A percentile compares a stretch with the other conserved stretches of the same genome.
Conservation (phyloP, 2,113 vertebrate species). For the Elanoides forficatus region DNA sequence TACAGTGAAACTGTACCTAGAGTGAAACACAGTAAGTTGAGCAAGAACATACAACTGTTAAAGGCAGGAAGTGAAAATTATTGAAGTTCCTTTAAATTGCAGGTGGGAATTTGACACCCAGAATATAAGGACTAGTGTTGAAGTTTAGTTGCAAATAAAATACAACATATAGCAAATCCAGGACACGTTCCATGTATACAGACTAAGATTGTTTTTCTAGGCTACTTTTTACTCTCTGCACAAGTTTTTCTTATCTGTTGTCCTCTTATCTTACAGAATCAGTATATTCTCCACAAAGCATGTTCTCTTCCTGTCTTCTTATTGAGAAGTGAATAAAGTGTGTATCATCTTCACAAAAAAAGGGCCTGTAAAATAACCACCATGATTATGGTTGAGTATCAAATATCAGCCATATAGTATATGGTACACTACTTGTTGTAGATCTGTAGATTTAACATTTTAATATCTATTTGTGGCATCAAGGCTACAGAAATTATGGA, state of each 20-base stretch:
- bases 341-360: neutral
- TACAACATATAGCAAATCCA: neutral
- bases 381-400: neutral
- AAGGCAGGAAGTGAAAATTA: neutral
- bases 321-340: neutral
- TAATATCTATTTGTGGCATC: neutral
- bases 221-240: neutral
- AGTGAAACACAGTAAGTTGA: neutral
- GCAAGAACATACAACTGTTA: neutral
- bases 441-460: neutral
- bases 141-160: neutral
- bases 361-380: neutral
- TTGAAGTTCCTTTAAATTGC: neutral
- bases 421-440: neutral
- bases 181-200: neutral
- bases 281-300: neutral
- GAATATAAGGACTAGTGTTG: neutral
- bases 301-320: neutral
- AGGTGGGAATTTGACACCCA: neutral
- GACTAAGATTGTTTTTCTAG: neutral
- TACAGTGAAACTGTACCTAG: neutral
- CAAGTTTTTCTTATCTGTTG: neutral
- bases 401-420: neutral
- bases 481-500: neutral
- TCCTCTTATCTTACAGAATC: neutral